Evolutionary conservation across 2,888 invertebrate species (phyloP), one percentile per base, ranked within the genome.

Genomic region (Venusia cambrica): DNA sequence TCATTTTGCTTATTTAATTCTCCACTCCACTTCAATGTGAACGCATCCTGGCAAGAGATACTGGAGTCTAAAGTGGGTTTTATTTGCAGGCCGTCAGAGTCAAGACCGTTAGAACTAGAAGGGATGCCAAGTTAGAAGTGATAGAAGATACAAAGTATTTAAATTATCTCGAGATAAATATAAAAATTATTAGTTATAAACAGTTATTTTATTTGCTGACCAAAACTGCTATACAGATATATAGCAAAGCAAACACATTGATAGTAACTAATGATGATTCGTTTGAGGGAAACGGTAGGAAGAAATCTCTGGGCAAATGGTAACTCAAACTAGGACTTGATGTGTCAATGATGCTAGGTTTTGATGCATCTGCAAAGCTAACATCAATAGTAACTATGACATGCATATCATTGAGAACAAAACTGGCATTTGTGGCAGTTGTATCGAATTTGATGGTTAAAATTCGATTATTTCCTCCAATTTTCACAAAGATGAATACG

Each of bases 281-380:
- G 46, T 67, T 81, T 14, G 71, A 69, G 32, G 88, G 70, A 51
- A 91, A 91, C 1, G 94, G 94, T 60, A 93, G 92, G 68, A 94
- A 94, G 65, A 94, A 94, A 66, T 93, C 92, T 48, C 88, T 87
- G 1, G 94, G 93, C 32, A 94, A 78, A 64, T 89, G 87, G 37
- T 92, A 87, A 53, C 91, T 89, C 35, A 93, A 80, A 39, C 90
- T 88, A 7, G 93, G 92, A 37, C 90, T 88, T 34, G 89, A 89
- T 4, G 91, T 91, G 50, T 78, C 68, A 10, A 61, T 54, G 11
- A 57, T 47, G 20, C 62, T 61, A 2, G 70, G 67, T 28, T 60
- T 72, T 2, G 75, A 75, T n/a, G 65, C 56, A 38, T 87, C 83
- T 8, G 83, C 54, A 22, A 85, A 88, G 33, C 48, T 68, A 1